phyloP scores from a whole-genome alignment of 2,797 vertebrate genomes.

The Coilia nasus region DNA sequence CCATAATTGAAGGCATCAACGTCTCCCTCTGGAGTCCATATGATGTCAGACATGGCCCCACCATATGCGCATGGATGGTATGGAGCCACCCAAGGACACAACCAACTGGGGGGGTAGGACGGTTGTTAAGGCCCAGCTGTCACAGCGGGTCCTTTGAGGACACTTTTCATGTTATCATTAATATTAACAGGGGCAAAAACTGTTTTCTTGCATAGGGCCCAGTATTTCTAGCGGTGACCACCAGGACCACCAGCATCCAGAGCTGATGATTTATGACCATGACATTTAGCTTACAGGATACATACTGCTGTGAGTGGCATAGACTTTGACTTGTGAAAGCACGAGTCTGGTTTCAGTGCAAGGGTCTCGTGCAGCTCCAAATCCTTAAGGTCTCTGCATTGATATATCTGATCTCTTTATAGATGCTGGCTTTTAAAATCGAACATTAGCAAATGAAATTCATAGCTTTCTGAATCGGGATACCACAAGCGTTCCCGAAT shows the following conservation, averaged over 20 bases:
- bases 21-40: neutral
- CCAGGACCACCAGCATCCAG: neutral
- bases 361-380: neutral
- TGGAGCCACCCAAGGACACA: too few species aligned
- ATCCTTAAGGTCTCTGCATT: neutral
- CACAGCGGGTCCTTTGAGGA: too few species aligned
- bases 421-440: neutral
- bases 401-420: conserved; percentile 1
- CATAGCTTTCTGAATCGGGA: neutral
- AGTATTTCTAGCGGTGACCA: too few species aligned
- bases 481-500: neutral
- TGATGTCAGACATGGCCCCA: neutral
- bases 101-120: too few species aligned
- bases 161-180: too few species aligned
- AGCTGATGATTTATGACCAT: neutral
- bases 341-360: neutral
- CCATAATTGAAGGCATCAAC: neutral
- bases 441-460: neutral
- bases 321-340: neutral
- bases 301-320: neutral
- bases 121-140: too few species aligned
- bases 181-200: too few species aligned
- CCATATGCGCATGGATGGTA: neutral
- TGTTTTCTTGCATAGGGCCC: too few species aligned
- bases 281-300: neutral